Percentiles rank a stretch among this genome's conserved stretches.
phyloP scores from a whole-genome alignment of 2,888 invertebrate species.

The Trissonchulus latispiculum region DNA sequence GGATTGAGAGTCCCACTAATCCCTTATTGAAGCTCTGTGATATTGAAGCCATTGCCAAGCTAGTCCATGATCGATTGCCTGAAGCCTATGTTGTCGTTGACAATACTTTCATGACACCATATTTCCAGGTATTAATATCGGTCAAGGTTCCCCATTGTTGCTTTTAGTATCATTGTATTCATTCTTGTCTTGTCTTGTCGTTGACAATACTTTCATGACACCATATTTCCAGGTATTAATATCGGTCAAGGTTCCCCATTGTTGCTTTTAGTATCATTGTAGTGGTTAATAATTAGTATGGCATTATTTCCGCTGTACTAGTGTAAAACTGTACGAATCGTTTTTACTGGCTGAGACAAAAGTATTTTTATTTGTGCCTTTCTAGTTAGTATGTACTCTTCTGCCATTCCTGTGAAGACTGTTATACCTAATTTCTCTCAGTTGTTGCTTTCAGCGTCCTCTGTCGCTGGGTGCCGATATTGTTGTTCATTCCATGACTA shows the following conservation, averaged over 20 bases:
- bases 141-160: no score
- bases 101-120: conserved; percentile 83
- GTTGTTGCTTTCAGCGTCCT: conserved; percentile 68
- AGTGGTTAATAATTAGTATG: no score
- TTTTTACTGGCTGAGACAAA: no score
- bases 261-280: no score
- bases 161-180: no score
- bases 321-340: no score
- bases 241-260: no score
- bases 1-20: conserved; percentile 95
- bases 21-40: conserved; percentile 81
- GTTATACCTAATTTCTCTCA: no score
- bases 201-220: conserved; percentile 88
- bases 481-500: conserved; percentile 80
- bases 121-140: conserved; percentile 68
- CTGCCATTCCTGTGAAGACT: no score
- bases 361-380: no score
- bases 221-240: conserved; percentile 71
- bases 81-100: conserved; percentile 61
- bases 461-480: conserved; percentile 81
- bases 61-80: conserved; percentile 50
- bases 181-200: conserved; percentile 58
- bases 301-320: no score
- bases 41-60: conserved; percentile 55
- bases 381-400: no score